phyloP scores from a whole-genome alignment of 2,888 invertebrate genomes.

The Hyposoter didymator region DNA sequence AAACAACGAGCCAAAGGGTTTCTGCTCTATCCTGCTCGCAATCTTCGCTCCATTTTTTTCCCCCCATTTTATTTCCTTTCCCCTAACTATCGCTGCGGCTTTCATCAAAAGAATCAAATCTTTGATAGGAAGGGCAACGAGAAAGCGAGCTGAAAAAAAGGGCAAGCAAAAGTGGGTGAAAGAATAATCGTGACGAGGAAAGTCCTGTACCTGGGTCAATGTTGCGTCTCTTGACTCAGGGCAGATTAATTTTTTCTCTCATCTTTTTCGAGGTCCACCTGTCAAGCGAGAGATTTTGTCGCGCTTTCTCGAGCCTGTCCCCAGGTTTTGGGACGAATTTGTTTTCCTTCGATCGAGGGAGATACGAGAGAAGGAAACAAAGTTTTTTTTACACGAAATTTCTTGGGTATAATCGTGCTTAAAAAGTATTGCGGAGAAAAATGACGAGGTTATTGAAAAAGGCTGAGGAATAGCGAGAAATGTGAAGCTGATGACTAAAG shows the following conservation, averaged over 20 bases:
- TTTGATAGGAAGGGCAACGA: not conserved
- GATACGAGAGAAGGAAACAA: not conserved
- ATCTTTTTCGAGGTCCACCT: not conserved
- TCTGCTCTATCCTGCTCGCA: not conserved
- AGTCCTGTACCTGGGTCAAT: slow-evolving; percentile 46
- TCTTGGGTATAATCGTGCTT: not conserved
- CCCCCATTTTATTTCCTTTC: not conserved
- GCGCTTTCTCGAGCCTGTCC: too few relatives aligned
- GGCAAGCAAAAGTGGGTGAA: slow-evolving; percentile 9
- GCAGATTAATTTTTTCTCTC: slow-evolving; percentile 8
- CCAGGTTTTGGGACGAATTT: slow-evolving; percentile 9
- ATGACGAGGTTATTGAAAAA: not conserved
- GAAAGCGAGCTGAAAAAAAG: not conserved
- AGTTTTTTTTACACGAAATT: not conserved
- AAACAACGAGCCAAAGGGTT: not conserved
- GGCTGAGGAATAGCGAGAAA: slow-evolving; percentile 1
- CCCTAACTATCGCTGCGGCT: not conserved
- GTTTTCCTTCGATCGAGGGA: not conserved
- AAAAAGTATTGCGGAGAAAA: not conserved
- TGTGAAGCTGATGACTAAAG: slow-evolving; percentile 26
- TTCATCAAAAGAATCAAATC: slow-evolving; percentile 12
- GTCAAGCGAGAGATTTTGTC: too few relatives aligned
- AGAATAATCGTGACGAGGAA: slow-evolving; percentile 13
- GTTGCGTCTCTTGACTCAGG: slow-evolving; percentile 21
- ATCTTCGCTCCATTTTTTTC: slow-evolving; percentile 20